A percentile compares a stretch with the other conserved stretches of the same genome.
Conservation (phyloP, 2,797 vertebrate species). For the Babyrousa celebensis region DNA sequence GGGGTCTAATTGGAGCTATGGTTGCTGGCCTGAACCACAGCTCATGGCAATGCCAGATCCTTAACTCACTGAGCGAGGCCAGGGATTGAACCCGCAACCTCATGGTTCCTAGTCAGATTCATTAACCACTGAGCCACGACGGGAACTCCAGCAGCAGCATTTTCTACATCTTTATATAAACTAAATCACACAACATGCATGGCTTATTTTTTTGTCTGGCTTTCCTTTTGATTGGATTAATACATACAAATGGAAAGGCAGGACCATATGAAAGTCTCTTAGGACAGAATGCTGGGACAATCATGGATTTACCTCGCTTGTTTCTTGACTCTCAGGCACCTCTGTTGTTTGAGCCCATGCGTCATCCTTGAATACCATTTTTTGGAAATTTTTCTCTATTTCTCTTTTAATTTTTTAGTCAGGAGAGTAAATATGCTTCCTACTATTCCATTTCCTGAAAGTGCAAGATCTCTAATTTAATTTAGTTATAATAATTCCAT, state of each 20-base stretch:
- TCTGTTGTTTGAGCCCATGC: too few species aligned
- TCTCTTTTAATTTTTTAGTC: not conserved
- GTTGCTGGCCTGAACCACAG: too few species aligned
- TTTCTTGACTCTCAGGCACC: too few species aligned
- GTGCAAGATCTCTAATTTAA: not conserved
- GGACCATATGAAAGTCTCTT: not conserved
- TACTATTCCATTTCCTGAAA: not conserved
- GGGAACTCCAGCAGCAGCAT: not conserved
- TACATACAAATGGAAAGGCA: not conserved
- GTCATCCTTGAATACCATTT: not conserved
- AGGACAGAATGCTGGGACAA: not conserved
- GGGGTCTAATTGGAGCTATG: too few species aligned
- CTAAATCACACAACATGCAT: not conserved
- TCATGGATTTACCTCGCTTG: not conserved
- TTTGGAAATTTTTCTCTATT: not conserved
- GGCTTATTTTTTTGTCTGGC: not conserved
- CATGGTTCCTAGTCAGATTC: too few species aligned
- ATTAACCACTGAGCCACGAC: too few species aligned
- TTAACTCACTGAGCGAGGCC: too few species aligned
- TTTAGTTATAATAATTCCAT: slow-evolving; percentile 15
- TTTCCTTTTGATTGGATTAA: not conserved
- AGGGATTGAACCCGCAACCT: too few species aligned
- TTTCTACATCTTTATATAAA: not conserved
- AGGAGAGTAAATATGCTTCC: not conserved
- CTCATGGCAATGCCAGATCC: too few species aligned